Evolutionary conservation across 2,113 vertebrate genomes (phyloP), one percentile per base, ranked within the genome.

Genomic region (Ahaetulla prasina): DNA sequence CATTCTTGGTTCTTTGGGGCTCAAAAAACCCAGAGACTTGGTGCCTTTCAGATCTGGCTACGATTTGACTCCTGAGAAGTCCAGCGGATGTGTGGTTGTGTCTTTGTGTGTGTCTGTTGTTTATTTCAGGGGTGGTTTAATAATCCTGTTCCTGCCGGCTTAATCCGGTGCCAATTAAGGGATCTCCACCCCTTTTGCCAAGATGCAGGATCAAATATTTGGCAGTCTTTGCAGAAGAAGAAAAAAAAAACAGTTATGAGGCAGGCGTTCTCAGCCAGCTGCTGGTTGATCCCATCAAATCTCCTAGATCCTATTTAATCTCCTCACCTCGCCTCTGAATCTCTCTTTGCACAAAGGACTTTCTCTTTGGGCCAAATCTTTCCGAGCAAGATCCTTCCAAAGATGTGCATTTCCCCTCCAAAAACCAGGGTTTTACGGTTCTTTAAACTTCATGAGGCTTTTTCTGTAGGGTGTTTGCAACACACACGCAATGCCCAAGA

Each of bases 401-500:
- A 80, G 22, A 43, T 93, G 85, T 18, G 0, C 5, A 0, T 74
- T 89, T 93, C 22, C 8, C 22, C 5, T 6, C 54, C 54, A 22
- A 23, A 93, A 91, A 80, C 54, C 87, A 89, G 93, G 89, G 30
- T 92, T 20, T 96, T 95, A 55, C 1, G 49, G 90, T 25, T 49
- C 30, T 92, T 92, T 91, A 94, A 84, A 93, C 11, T 89, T 22
- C 0, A 45, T 30, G 0, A 2, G 92, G 35, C 86, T 90, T 93
- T 55, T 68, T 60, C 85, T 0, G 9, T 90, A 93, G 94, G 23
- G 45, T 94, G 93, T 94, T 95, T 95, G 84, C 35, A 94, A 50
- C 92, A 92, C 18, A 47, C 89, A 92, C 91, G 87, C 94, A 93
- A 90, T 89, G 94, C 87, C 30, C 57, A 27, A 30, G 57, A 11